Evolutionary conservation across 2,113 vertebrate genomes (phyloP).

Genomic region (Phrynosoma blainvillii): DNA sequence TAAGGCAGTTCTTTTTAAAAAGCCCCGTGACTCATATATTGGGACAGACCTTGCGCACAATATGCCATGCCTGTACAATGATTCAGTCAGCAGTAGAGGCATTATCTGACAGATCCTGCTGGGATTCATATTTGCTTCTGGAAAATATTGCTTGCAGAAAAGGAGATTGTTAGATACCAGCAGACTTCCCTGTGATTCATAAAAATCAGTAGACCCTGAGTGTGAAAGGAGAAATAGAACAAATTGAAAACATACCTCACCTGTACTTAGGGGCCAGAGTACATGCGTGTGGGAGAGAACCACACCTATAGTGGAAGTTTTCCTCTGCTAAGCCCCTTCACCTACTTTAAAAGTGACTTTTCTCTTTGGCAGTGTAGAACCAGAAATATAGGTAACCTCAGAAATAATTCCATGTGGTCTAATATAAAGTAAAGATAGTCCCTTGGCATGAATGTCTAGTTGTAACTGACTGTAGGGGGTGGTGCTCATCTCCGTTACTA

Average conservation of each 20-base stretch:
- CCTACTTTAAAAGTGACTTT: neutral
- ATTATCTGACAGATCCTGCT: conserved; percentile 15
- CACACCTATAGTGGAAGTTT: neutral
- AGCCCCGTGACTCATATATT: conserved; percentile 13
- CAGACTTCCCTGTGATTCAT: conserved; percentile 16
- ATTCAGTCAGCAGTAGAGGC: neutral
- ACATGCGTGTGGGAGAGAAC: neutral
- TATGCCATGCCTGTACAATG: conserved; percentile 43
- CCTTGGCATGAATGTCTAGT: too few relatives aligned
- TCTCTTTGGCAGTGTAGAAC: neutral
- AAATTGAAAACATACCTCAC: neutral
- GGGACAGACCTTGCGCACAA: neutral
- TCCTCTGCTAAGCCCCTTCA: too few relatives aligned
- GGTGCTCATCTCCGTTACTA: too few relatives aligned
- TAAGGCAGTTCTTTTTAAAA: neutral
- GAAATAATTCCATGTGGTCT: neutral
- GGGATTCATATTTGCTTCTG: conserved; percentile 40
- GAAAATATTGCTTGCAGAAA: conserved; percentile 14
- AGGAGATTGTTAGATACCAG: neutral
- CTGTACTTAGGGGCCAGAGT: neutral
- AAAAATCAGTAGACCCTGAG: neutral
- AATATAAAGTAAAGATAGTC: neutral
- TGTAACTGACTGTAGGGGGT: too few relatives aligned
- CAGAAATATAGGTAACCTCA: neutral
- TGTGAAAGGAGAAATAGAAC: neutral